These are phyloP conservation scores for Conus ventricosus DNA, from an alignment of 1,140 invertebrate genomes.

Conservation along the genomic window DNA sequence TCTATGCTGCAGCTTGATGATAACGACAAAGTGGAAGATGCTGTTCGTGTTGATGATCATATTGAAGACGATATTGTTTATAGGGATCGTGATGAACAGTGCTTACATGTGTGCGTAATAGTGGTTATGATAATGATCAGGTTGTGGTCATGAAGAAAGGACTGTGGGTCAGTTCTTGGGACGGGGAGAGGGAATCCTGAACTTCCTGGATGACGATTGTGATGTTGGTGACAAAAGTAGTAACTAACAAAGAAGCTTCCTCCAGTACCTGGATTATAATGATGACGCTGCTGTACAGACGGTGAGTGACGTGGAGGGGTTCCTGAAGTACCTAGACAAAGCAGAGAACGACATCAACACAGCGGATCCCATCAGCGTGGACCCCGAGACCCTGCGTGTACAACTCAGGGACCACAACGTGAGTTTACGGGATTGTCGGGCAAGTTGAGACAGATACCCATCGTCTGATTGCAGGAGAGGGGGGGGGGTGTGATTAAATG, in stretches of 20 bases:
- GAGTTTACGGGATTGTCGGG: constrained; percentile 34
- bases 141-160: background rate
- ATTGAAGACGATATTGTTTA: background rate
- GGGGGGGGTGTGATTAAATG: no score
- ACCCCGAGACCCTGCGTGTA: constrained; percentile 90
- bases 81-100: no score
- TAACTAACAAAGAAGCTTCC: background rate
- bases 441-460: no score
- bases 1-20: no score
- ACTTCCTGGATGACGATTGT: background rate
- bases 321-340: constrained; percentile 91
- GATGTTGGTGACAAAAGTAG: background rate
- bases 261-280: no score
- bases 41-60: background rate
- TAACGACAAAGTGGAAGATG: no score
- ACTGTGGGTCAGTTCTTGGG: no score
- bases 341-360: constrained; percentile 91
- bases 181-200: no score
- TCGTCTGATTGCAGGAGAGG: no score
- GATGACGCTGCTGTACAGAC: constrained; percentile 54
- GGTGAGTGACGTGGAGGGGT: constrained; percentile 76
- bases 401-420: constrained; percentile 94
- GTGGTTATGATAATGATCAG: background rate
- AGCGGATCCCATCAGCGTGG: constrained; percentile 92
- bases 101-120: no score